These are phyloP conservation scores for Pelecanoides urinatrix DNA, from an alignment of 2,113 vertebrate genomes.

Conservation along the genomic window DNA sequence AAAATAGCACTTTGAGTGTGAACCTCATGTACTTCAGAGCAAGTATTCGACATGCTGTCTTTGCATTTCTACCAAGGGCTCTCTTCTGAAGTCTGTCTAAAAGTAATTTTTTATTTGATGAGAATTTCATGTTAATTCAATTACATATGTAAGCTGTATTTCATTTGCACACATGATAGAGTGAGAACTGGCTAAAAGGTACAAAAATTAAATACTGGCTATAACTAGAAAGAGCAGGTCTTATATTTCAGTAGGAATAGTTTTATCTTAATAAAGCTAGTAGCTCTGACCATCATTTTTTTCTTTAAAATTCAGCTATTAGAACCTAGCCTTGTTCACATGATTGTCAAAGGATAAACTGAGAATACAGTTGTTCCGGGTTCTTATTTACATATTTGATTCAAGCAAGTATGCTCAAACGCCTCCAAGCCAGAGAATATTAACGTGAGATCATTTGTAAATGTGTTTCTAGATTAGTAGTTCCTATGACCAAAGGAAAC, in stretches of 20 bases:
- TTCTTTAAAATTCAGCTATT: background rate
- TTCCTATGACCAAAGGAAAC: background rate
- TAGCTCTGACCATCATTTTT: background rate
- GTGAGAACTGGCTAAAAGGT: background rate
- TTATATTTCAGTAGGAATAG: background rate
- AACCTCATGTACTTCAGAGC: background rate
- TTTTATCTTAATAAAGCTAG: background rate
- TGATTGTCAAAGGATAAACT: background rate
- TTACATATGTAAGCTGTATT: background rate
- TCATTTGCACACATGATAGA: background rate
- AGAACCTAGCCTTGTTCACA: background rate
- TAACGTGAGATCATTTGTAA: background rate
- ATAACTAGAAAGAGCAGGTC: background rate
- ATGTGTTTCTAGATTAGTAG: background rate
- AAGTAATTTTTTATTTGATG: background rate
- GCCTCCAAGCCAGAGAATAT: background rate
- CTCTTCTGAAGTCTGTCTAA: background rate
- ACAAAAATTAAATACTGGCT: background rate
- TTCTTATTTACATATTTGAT: background rate
- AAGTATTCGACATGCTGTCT: fast-evolving
- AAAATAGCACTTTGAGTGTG: background rate
- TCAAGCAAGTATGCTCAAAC: background rate
- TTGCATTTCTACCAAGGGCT: background rate
- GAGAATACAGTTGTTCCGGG: background rate
- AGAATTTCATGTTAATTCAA: background rate